Conservation (phyloP, 2,113 vertebrate species). For the Marmota monax region DNA sequence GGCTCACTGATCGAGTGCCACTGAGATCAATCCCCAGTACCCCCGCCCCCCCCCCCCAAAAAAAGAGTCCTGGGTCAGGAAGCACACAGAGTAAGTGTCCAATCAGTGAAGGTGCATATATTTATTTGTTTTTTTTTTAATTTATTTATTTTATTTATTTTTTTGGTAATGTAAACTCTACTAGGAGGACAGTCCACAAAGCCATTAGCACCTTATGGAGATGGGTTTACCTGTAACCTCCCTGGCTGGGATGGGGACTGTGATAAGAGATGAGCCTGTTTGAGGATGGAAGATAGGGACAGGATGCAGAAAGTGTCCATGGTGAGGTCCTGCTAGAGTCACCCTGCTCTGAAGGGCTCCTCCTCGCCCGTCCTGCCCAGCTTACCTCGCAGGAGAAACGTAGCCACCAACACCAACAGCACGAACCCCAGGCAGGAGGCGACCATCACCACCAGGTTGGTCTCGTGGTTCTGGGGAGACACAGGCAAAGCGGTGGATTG, state of each 20-base stretch:
- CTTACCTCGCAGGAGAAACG: conserved; percentile 64
- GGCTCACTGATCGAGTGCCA: too few species aligned
- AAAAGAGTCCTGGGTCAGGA: background rate
- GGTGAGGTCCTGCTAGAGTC: background rate
- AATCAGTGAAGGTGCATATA: background rate
- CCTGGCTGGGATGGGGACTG: too few species aligned
- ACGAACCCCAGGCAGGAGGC: conserved; percentile 28
- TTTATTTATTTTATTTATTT: background rate
- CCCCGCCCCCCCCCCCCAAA: too few species aligned
- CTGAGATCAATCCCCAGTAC: too few species aligned
- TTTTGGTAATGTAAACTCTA: background rate
- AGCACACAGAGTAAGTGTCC: background rate
- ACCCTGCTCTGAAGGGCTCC: background rate
- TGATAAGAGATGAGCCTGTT: background rate
- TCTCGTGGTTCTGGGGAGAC: background rate
- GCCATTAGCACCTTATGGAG: background rate
- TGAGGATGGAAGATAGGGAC: background rate
- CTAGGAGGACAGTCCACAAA: background rate
- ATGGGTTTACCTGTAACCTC: background rate
- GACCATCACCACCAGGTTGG: conserved; percentile 25
- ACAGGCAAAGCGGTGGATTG: accelerated
- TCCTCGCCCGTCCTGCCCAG: background rate
- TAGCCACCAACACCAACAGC: background rate
- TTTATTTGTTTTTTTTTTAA: background rate
- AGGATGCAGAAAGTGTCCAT: background rate